These are phyloP conservation scores for Danio kyathit DNA, from an alignment of 2,797 vertebrate species.

Conservation along the genomic window DNA sequence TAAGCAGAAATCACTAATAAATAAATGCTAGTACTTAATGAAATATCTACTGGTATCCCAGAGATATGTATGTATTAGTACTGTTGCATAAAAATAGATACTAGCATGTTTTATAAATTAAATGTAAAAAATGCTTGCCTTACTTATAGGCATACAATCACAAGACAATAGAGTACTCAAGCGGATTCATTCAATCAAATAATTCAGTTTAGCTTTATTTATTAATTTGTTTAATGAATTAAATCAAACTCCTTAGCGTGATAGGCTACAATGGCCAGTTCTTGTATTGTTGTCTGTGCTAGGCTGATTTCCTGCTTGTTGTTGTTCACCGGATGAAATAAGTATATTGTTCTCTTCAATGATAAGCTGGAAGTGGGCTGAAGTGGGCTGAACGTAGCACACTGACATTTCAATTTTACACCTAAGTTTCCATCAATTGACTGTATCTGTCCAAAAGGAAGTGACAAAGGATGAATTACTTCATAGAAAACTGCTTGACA, in stretches of 20 bases:
- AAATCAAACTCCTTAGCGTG: not conserved
- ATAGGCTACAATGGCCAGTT: not conserved
- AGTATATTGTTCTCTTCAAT: constrained; percentile 66
- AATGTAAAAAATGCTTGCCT: too few species aligned
- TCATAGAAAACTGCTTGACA: not conserved
- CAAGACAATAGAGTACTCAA: too few species aligned
- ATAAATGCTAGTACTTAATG: too few species aligned
- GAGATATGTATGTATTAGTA: too few species aligned
- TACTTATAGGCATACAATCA: too few species aligned
- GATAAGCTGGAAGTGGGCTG: constrained; percentile 67
- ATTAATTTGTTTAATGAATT: not conserved
- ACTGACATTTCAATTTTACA: constrained; percentile 57
- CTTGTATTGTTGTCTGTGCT: constrained; percentile 47
- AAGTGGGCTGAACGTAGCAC: constrained; percentile 53
- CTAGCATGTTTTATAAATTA: too few species aligned
- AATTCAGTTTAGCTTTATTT: constrained; percentile 1
- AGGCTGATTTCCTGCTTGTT: constrained; percentile 56
- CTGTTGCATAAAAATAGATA: too few species aligned
- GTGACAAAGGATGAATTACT: constrained; percentile 43
- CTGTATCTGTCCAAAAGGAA: constrained; percentile 55
- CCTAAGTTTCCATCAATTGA: constrained; percentile 64
- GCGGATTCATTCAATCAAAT: not conserved
- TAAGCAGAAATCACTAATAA: too few species aligned
- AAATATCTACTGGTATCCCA: too few species aligned
- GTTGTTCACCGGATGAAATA: constrained; percentile 54